Percentiles rank a stretch among this genome's conserved stretches.
These are phyloP conservation scores for Olivierus martensii DNA, from an alignment of 1,140 invertebrate genomes.

Conservation along the genomic window DNA sequence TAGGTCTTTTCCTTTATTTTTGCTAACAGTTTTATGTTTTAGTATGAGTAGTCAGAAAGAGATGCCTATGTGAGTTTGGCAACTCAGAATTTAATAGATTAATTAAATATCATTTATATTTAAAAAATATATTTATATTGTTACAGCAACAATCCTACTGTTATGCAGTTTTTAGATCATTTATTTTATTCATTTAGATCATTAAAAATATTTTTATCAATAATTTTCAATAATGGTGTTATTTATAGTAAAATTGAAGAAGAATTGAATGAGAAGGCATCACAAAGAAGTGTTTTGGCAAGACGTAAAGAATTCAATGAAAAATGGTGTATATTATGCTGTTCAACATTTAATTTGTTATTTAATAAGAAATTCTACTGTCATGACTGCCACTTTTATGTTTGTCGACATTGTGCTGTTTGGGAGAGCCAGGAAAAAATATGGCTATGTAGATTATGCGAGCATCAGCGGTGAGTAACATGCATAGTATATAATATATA, in stretches of 20 bases:
- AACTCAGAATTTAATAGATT: too few species aligned
- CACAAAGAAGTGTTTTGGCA: constrained; percentile 23
- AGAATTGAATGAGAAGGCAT: constrained; percentile 24
- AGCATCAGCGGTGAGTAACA: constrained; percentile 16
- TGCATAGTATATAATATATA: too few species aligned
- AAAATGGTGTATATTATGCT: constrained; percentile 30
- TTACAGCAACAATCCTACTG: too few species aligned
- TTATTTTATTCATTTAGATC: too few species aligned
- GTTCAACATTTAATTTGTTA: constrained; percentile 24
- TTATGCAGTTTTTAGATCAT: too few species aligned
- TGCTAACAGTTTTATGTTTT: too few species aligned
- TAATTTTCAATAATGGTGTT: too few species aligned
- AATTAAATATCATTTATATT: too few species aligned
- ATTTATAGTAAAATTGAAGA: constrained; percentile 29
- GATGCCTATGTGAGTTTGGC: too few species aligned
- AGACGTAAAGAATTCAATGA: constrained; percentile 28
- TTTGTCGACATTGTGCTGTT: constrained; percentile 20
- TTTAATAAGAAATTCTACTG: constrained; percentile 21
- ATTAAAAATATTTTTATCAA: background rate
- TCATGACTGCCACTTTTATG: constrained; percentile 16
- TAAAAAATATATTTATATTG: too few species aligned
- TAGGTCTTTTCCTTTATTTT: too few species aligned
- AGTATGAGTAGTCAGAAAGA: too few species aligned
- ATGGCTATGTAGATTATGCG: constrained; percentile 19
- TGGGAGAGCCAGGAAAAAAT: constrained; percentile 13